Conservation (phyloP, 2,797 vertebrate species). For the Simalia tracyae region DNA sequence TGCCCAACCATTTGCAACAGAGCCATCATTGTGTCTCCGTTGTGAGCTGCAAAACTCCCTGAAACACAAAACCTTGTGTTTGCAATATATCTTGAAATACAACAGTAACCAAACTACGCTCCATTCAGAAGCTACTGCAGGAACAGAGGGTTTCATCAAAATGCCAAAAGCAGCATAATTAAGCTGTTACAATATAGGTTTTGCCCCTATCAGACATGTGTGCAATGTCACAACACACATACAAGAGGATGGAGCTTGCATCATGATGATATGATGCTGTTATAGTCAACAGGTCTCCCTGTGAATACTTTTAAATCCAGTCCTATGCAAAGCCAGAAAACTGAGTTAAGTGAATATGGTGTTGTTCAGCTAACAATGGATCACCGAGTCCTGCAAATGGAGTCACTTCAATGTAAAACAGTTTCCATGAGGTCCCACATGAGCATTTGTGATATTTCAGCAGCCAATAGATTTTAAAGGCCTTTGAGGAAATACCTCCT, state of each 20-base stretch:
- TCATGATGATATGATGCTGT: neutral
- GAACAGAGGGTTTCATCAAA: neutral
- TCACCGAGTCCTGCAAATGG: neutral
- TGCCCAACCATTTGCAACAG: neutral
- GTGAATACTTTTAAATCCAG: neutral
- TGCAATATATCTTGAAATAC: neutral
- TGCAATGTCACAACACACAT: neutral
- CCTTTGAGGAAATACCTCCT: neutral
- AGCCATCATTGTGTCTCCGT: neutral
- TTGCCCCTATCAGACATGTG: neutral
- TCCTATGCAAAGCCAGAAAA: neutral
- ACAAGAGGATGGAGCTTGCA: neutral
- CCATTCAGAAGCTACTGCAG: neutral
- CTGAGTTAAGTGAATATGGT: neutral
- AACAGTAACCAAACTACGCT: neutral
- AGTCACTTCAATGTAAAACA: neutral
- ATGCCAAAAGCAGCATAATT: neutral
- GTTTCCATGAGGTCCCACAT: neutral
- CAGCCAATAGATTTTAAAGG: neutral
- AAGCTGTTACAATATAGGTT: neutral
- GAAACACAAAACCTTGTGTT: neutral
- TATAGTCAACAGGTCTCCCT: neutral
- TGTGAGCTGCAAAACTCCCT: neutral
- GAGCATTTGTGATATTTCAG: neutral
- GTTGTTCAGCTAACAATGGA: neutral